These are phyloP conservation scores for Zapus hudsonius DNA, from an alignment of 2,113 vertebrate species.

Conservation along the genomic window DNA sequence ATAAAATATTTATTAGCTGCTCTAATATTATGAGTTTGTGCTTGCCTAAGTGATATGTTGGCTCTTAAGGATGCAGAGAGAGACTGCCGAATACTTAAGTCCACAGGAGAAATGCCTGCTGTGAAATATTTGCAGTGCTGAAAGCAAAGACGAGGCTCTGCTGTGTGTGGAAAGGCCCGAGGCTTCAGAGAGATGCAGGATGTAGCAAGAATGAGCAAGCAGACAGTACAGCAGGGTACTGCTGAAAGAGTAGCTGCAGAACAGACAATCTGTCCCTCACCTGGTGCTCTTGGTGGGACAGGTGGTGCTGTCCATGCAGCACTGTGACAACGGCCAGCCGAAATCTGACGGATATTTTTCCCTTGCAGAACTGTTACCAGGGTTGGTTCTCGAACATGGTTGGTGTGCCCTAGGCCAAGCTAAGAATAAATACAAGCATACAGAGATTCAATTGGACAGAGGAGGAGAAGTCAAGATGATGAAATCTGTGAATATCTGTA, in stretches of 20 bases:
- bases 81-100: not conserved
- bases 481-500: not conserved
- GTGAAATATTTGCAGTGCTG: not conserved
- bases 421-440: constrained; percentile 60
- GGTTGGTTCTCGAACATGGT: constrained; percentile 90
- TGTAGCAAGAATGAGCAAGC: not conserved
- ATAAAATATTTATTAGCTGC: not conserved
- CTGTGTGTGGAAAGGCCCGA: not conserved
- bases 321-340: constrained; percentile 91
- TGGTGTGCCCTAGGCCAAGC: constrained; percentile 91
- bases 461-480: constrained; percentile 39
- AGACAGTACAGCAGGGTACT: not conserved
- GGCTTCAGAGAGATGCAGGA: not conserved
- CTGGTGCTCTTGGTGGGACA: constrained; percentile 86
- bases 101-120: not conserved
- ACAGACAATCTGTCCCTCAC: constrained; percentile 54
- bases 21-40: constrained; percentile 29
- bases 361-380: constrained; percentile 88
- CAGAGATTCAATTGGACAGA: constrained; percentile 43
- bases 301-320: constrained; percentile 88
- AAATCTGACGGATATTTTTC: constrained; percentile 89
- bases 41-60: constrained; percentile 25
- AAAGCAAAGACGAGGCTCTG: not conserved
- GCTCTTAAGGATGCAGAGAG: not conserved
- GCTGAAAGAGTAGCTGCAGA: not conserved